Conservation (phyloP, 1,140 invertebrate species). For the Micrasema minimum region DNA sequence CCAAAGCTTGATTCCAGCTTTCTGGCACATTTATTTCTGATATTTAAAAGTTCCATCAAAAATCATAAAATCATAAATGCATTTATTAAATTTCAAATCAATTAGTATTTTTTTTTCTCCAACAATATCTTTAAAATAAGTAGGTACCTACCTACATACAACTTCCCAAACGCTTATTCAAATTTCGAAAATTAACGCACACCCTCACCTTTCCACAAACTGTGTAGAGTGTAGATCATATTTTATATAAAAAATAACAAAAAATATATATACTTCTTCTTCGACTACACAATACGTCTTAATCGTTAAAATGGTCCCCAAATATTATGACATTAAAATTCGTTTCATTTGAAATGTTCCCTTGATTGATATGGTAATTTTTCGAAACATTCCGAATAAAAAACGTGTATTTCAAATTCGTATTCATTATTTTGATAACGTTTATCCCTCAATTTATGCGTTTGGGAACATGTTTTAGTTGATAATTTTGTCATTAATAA, state of each 20-base stretch:
- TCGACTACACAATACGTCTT: not conserved
- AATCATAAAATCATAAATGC: slow-evolving; percentile 11
- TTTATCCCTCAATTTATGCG: slow-evolving; percentile 16
- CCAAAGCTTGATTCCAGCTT: no score
- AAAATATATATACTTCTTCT: not conserved
- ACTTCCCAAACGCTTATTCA: no score
- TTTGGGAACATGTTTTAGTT: not conserved
- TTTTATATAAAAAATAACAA: slow-evolving; percentile 7
- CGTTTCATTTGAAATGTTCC: not conserved
- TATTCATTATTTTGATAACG: not conserved
- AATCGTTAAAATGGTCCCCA: slow-evolving; percentile 1
- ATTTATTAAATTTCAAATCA: no score
- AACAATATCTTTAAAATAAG: no score
- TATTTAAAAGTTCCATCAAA: slow-evolving; percentile 12
- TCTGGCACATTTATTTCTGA: no score
- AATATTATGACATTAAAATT: slow-evolving; percentile 40
- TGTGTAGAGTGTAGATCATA: not conserved
- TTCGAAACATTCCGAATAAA: not conserved
- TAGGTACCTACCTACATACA: no score
- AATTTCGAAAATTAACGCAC: not conserved
- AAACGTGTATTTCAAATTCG: not conserved
- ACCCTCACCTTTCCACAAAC: slow-evolving; percentile 6
- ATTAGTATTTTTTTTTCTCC: no score
- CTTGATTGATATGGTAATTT: slow-evolving; percentile 35
- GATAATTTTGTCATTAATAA: slow-evolving; percentile 15